Evolutionary conservation across 1,140 invertebrate genomes (phyloP).

Genomic region (Drosophila rhopaloa): DNA sequence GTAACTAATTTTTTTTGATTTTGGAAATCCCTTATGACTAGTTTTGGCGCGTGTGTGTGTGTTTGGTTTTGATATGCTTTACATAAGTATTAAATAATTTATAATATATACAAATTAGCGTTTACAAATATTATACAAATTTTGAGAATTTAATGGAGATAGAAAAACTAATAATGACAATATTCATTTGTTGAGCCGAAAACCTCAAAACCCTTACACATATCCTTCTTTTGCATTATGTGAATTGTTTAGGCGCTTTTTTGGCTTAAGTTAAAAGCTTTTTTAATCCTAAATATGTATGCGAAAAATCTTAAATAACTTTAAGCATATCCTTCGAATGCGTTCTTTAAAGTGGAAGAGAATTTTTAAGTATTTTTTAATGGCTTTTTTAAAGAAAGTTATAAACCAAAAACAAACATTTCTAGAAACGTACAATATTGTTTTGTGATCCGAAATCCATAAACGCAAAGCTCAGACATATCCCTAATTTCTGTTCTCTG

Average conservation of each 20-base stretch:
- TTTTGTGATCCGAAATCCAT: neutral
- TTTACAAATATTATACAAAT: slow-evolving; percentile 38
- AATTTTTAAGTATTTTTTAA: neutral
- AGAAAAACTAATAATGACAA: slow-evolving; percentile 41
- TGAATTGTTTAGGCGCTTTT: neutral
- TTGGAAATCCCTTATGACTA: neutral
- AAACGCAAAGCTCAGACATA: neutral
- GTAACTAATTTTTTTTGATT: slow-evolving; percentile 18
- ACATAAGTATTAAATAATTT: slow-evolving; percentile 35
- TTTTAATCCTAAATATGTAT: neutral
- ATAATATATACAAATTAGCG: slow-evolving; percentile 33
- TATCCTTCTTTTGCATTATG: slow-evolving; percentile 34
- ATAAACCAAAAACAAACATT: neutral
- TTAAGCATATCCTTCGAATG: neutral
- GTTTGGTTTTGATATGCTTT: slow-evolving; percentile 27
- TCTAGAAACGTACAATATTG: neutral
- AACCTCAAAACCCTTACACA: slow-evolving; percentile 26
- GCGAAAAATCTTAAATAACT: neutral
- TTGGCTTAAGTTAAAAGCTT: neutral
- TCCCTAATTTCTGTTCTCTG: neutral
- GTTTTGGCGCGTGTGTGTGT: slow-evolving; percentile 10
- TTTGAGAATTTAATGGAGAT: slow-evolving; percentile 24
- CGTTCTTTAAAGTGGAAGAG: neutral
- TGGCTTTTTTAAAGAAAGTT: neutral
- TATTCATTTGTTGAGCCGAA: slow-evolving; percentile 50